Base-by-base conservation (phyloP, 2,888 invertebrate genomes). In the Atrina japonica region DNA sequence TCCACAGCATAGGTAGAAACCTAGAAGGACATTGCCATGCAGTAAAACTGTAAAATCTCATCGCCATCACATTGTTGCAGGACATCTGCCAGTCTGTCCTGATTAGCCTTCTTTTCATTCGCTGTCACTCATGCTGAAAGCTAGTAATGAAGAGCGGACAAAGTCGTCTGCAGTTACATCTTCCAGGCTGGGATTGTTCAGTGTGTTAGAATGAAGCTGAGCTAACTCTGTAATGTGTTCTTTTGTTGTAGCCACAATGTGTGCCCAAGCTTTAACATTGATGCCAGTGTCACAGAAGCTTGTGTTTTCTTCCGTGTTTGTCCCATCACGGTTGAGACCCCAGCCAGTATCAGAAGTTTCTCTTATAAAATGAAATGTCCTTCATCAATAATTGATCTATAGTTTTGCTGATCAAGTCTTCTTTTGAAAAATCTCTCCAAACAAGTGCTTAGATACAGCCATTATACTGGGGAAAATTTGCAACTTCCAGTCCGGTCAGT, bases 371-470 rank as follows among this genome's bases (percentile, higher is more conserved):
- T 49, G 49, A 11, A 49, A 49, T n/a, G 49, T 25, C 70, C 70
- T 55, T 66, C 66, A 61, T 70, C 70, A 1, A 60, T 66, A 18
- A 66, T 60, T n/a, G n/a, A 14, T 45, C 61, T n/a, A n/a, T 16
- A 23, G 55, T 61, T 11, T n/a, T 7, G 30, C 23, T 53, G 7
- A 65, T 58, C 16, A 70, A 25, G 5, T 58, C 65, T 30, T 16
- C 14, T 56, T 50, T 70, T 14, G 23, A 0, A 45, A 65, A 25
- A 2, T 70, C 53, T 23, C 14, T 1, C 29, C 30, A 41, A 63
- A 63, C 21, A 70, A n/a, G 45, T 70, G 70, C 29, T 52, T 58
- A 2, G 16, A 29, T 18, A 65, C 65, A 53, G 59, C 30, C 27
- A 43, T 41, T 29, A 64, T 65, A 14, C 45, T 52, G 18, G 29